Evolutionary conservation across 1,140 invertebrate species (phyloP), one percentile per base, ranked within the genome.

Genomic region (Amyelois transitella): DNA sequence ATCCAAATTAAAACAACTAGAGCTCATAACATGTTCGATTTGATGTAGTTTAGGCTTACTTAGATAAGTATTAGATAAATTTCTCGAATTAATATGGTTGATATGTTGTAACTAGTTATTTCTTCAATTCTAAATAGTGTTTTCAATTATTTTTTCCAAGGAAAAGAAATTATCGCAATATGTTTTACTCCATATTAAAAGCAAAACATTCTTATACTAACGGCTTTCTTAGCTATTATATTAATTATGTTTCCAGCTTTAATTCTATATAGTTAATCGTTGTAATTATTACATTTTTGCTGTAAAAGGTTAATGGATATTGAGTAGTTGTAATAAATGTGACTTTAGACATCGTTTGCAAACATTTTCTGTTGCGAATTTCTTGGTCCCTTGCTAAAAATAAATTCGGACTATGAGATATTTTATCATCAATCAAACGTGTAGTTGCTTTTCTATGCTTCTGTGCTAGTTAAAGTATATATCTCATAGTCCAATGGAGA

Each of bases 311-410:
- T 68, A 65, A 75, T 72, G 55, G 51, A 73, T 71, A 73, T 60
- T 72, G 61, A 60, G 57, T 78, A 69, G 64, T 61, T 28, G 62
- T 87, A 87, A 87, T 87, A 85, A 87, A 87, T 87, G 84, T 87
- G 84, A 87, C 84, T 85, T 69, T 85, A 83, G 72, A 75, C 76
- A 55, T 56, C 51, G 58, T 67, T 66, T 62, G 63, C 60, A 64
- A 18, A 28, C 25, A 6, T 12, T 28, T 54, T 18, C 18, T 47
- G 45, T 54, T 28, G 25, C 24, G 1, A 54, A 10, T 54, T 19
- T 24, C 12, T 1, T n/a, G 6, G 21, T 5, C 10, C n/a, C 43
- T 19, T 45, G 6, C 20, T 8, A 38, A 14, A 4, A 8, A n/a
- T 38, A 1, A 2, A 38, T 6, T 32, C 12, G 8, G 17, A 38